phyloP scores from a whole-genome alignment of 2,113 vertebrate species.

The Oryctolagus cuniculus region DNA sequence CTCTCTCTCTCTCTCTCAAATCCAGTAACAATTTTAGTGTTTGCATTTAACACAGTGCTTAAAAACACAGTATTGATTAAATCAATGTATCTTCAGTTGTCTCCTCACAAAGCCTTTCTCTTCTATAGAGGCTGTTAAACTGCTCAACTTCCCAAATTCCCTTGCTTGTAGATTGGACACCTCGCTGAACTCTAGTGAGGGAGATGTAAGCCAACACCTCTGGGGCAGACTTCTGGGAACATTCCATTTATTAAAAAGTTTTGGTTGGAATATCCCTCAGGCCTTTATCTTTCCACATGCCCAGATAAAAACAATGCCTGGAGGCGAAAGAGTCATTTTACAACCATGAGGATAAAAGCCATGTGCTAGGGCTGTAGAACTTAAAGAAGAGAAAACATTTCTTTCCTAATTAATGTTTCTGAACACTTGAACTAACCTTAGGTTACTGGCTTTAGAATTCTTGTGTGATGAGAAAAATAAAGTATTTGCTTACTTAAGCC shows the following conservation, averaged over 20 bases:
- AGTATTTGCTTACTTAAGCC: slow-evolving; percentile 17
- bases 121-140: background rate
- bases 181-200: background rate
- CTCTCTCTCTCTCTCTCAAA: background rate
- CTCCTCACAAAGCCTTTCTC: background rate
- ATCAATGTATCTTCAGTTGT: background rate
- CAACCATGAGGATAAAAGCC: background rate
- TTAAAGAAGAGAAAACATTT: background rate
- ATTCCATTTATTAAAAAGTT: background rate
- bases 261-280: background rate
- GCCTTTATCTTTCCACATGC: background rate
- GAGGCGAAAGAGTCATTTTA: background rate
- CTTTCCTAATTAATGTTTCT: background rate
- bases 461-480: background rate
- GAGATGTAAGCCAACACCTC: background rate
- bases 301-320: background rate
- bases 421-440: background rate
- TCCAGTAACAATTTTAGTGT: background rate
- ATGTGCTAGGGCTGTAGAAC: too few species aligned
- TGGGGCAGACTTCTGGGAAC: background rate
- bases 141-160: background rate
- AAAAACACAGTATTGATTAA: background rate
- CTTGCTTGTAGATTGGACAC: background rate
- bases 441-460: background rate
- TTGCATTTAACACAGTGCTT: background rate